Base-by-base conservation (phyloP, 1,140 invertebrate species). In the Oreohelix idahoensis region DNA sequence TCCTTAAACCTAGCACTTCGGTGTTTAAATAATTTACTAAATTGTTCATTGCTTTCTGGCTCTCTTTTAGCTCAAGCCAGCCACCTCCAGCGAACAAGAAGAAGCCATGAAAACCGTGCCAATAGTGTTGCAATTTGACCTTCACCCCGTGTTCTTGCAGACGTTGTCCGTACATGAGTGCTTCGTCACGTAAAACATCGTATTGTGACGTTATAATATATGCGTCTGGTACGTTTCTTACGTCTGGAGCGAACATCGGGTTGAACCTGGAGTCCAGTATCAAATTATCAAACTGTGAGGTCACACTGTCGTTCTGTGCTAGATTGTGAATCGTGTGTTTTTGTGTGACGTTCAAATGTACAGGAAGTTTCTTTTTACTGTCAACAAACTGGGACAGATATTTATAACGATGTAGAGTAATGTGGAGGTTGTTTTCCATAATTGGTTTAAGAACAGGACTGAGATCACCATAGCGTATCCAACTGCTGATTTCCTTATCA, bases 191-290 rank as follows among this genome's bases (percentile, higher is more conserved):
- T 23, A 89, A 83, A 11, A 90, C 89, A 71, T 92, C 91, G 84
- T 88, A 91, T 73, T 92, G 89, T n/a, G 89, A 87, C 29, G 89
- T 87, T 0, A 92, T 86, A 53, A 92, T 84, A 66, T 90, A 92
- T 0, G 88, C 84, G 58, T 86, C 88, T 11, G 88, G 83, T 74
- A 89, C 53, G n/a, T 84, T 84, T 32, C 71, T 71, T 15, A 86
- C 32, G 79, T 89, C 83, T 23, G 20, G 29, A 0, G 70, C 49
- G 42, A 90, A 84, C 87, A 88, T 89, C 13, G 90, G 89, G 45
- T 84, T 86, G 35, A 89, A 86, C 39, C 85, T 83, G 1, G 86
- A 75, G 51, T 89, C 87, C 39, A 83, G 85, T 0, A 87, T 66
- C 0, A 86, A 45, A 17, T 26, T n/a, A 51, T 88, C 80, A 17